Evolutionary conservation across 2,113 vertebrate species (phyloP).

Genomic region (Proterorhinus semilunaris): DNA sequence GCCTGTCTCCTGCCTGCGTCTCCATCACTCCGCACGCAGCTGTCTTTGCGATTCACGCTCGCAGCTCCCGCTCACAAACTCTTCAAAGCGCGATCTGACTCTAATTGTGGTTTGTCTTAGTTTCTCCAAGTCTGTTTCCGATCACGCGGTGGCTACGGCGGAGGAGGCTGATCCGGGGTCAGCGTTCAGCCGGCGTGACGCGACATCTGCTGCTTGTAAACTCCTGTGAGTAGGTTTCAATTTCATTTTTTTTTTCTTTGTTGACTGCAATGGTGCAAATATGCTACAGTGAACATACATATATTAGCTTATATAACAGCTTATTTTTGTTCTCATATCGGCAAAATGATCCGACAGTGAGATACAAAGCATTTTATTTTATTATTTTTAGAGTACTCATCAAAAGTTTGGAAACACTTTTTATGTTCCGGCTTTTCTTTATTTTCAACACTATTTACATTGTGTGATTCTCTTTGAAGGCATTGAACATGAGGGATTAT

Average conservation of each 20-base stretch:
- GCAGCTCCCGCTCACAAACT: slow-evolving; percentile 9
- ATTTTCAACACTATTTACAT: no score
- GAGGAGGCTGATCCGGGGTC: slow-evolving; percentile 30
- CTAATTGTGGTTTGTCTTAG: slow-evolving; percentile 42
- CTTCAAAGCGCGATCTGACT: slow-evolving; percentile 40
- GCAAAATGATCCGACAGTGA: no score
- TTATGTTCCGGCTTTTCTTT: no score
- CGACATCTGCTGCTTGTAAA: slow-evolving; percentile 48
- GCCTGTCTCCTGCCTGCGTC: slow-evolving; percentile 41
- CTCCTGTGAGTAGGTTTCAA: slow-evolving; percentile 14
- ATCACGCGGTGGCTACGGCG: slow-evolving; percentile 26
- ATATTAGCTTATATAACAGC: no score
- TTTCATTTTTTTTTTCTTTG: neutral
- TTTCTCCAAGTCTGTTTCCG: slow-evolving; percentile 48
- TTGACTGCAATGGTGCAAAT: neutral
- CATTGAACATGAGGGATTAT: no score
- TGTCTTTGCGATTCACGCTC: slow-evolving; percentile 38
- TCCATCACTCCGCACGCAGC: slow-evolving; percentile 27
- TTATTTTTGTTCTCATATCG: no score
- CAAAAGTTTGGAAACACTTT: no score
- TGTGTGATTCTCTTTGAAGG: no score
- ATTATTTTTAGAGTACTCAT: no score
- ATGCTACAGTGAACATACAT: neutral
- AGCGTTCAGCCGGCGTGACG: slow-evolving; percentile 12
- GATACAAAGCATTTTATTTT: no score